Evolutionary conservation across 2,797 vertebrate genomes (phyloP), one percentile per base, ranked within the genome.

Genomic region (Myotis myotis): DNA sequence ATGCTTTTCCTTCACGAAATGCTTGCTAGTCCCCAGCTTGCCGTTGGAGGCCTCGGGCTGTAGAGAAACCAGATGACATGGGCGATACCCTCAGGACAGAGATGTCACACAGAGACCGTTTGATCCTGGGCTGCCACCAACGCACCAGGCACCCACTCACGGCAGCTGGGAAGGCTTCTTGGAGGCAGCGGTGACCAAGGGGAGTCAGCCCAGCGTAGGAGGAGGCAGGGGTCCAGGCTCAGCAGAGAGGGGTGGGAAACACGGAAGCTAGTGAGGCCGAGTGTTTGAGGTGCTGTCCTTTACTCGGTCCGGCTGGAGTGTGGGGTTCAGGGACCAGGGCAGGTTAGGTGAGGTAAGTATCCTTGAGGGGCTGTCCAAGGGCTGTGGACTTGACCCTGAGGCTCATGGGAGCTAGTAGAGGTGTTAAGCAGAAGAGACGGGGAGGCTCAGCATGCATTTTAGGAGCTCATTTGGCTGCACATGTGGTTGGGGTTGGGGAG

Each of bases 401-500:
- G 10, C n/a, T 33, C 17, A 0, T 2, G 2, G 49, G 33, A 80
- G 6, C 22, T 53, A 7, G 17, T 1, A 22, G 38, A n/a, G 36
- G 33, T 23, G 44, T 72, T 64, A 28, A 72, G 30, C 60, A 76
- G 57, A 23, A 13, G 71, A 66, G 20, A 3, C 0, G 1, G 28
- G n/a, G 62, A 38, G 13, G 28, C 20, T 33, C 41, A 36, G 1
- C 5, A 15, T 8, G 1, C 2, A 7, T 38, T 74, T n/a, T 25
- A 55, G 62, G 38, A 60, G 75, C 22, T 66, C 23, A 0, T 33
- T 70, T 53, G 86, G 15, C 49, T 76, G 57, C 1, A 4, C 3
- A 12, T 0, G 1, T 0, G 1, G 57, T 11, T 23, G 51, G 57
- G 3, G 30, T 20, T 4, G 8, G 28, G 41, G 41, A n/a, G n/a